Evolutionary conservation across 1,140 invertebrate genomes (phyloP), one percentile per base, ranked within the genome.

Genomic region (Brachionus rubens): DNA sequence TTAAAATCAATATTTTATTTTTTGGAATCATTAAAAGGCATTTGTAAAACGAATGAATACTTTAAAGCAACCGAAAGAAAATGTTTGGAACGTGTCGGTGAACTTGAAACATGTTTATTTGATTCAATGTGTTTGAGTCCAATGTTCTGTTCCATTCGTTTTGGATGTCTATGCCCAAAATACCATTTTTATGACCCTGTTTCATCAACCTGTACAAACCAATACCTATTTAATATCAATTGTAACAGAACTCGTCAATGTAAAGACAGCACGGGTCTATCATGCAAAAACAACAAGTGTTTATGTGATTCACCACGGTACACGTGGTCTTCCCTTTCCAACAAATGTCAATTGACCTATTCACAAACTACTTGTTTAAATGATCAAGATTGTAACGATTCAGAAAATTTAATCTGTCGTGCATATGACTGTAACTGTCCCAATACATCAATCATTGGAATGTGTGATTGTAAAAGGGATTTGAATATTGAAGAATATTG

Each of bases 351-450:
- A 28, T 28, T 54, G 4, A 54, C 50, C n/a, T 54, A 54, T 28
- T 24, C 24, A 54, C 26, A 54, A n/a, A 28, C 50, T 28, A 54
- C 50, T 14, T 54, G 50, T 6, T 14, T 54, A 7, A 54, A 28
- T 28, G 50, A 54, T 14, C 16, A 3, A 0, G 50, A 54, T n/a
- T 54, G 50, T 10, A 54, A 54, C 30, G 24, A 28, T 28, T 54
- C 50, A 54, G 50, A 54, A 54, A 30, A 54, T 7, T 28, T 54
- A 28, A 30, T 54, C 30, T 54, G 50, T 9, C 50, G 30, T 14
- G 50, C 10, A 14, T n/a, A 54, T 54, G 50, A 54, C n/a, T 54
- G 50, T 14, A 54, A 54, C n/a, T 54, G 50, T 54, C 50, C 50
- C 14, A 7, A 28, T 14, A 28, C 21, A 14, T 54, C 50, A 12